These are phyloP conservation scores for Bimastos eiseni DNA, from an alignment of 2,888 invertebrate genomes.

Conservation along the genomic window DNA sequence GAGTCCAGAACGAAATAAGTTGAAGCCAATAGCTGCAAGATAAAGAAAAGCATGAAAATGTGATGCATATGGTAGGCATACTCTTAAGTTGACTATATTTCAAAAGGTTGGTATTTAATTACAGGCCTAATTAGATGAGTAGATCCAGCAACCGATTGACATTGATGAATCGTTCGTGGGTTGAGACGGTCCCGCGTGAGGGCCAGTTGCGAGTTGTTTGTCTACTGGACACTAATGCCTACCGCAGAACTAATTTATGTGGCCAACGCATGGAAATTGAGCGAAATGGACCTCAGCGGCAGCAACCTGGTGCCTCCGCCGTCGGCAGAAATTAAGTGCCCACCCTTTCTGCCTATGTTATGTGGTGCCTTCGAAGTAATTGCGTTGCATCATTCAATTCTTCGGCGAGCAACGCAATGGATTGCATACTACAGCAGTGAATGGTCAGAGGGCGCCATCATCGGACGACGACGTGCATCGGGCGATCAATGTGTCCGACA, in stretches of 20 bases:
- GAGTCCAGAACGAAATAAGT: neutral
- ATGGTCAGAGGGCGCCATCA: neutral
- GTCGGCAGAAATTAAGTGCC: neutral
- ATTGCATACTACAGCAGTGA: neutral
- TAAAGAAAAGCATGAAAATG: neutral
- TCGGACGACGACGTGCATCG: neutral
- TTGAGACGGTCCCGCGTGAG: neutral
- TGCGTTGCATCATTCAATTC: neutral
- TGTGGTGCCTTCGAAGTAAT: neutral
- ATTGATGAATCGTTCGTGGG: too few relatives aligned
- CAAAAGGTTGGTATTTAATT: too few relatives aligned
- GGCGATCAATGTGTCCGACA: neutral
- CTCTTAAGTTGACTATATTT: too few relatives aligned
- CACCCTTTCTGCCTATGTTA: neutral
- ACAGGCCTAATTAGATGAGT: too few relatives aligned
- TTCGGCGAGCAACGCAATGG: neutral
- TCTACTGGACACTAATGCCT: neutral
- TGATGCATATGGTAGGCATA: neutral
- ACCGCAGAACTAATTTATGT: neutral
- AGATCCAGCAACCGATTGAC: too few relatives aligned
- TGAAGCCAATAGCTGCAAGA: neutral
- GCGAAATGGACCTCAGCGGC: neutral
- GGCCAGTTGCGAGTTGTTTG: neutral
- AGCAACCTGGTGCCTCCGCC: too few relatives aligned
- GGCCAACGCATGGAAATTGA: neutral